These are phyloP conservation scores for Coremacera marginata DNA, from an alignment of 2,888 invertebrate species.

Conservation along the genomic window DNA sequence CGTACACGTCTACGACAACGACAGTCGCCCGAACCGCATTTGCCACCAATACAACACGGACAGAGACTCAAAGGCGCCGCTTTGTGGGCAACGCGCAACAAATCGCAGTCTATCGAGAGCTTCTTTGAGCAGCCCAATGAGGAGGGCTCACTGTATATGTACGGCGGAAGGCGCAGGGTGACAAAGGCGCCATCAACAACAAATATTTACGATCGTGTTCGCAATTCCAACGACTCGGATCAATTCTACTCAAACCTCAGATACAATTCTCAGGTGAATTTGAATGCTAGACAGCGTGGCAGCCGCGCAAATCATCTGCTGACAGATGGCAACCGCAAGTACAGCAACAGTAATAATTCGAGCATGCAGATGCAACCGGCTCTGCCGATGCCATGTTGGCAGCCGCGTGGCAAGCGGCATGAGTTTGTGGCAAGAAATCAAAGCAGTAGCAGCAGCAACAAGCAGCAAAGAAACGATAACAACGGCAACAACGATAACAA, in stretches of 20 bases:
- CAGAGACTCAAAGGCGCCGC: slow-evolving; percentile 40
- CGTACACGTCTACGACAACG: slow-evolving; percentile 43
- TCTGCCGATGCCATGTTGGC: slow-evolving; percentile 62
- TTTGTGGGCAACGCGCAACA: slow-evolving; percentile 53
- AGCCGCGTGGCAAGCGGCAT: slow-evolving; percentile 40
- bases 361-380: slow-evolving; percentile 46
- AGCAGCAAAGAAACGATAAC: slow-evolving; percentile 1
- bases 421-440: slow-evolving; percentile 11
- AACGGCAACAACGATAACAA: background rate
- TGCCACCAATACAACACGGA: background rate
- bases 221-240: slow-evolving; percentile 49
- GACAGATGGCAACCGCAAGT: slow-evolving; percentile 35
- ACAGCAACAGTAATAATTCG: slow-evolving; percentile 47
- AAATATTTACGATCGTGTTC: slow-evolving; percentile 65
- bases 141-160: slow-evolving; percentile 63
- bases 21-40: slow-evolving; percentile 28
- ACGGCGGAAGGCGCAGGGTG: slow-evolving; percentile 59
- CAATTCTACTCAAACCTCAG: slow-evolving; percentile 49
- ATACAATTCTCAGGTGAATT: slow-evolving; percentile 10
- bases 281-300: slow-evolving; percentile 9
- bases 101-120: slow-evolving; percentile 67
- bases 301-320: slow-evolving; percentile 21
- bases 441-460: slow-evolving; percentile 16
- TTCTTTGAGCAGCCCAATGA: slow-evolving; percentile 67
- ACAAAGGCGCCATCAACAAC: slow-evolving; percentile 55